Evolutionary conservation across 2,888 invertebrate species (phyloP), one percentile per base, ranked within the genome.

Genomic region (Vanessa cardui): DNA sequence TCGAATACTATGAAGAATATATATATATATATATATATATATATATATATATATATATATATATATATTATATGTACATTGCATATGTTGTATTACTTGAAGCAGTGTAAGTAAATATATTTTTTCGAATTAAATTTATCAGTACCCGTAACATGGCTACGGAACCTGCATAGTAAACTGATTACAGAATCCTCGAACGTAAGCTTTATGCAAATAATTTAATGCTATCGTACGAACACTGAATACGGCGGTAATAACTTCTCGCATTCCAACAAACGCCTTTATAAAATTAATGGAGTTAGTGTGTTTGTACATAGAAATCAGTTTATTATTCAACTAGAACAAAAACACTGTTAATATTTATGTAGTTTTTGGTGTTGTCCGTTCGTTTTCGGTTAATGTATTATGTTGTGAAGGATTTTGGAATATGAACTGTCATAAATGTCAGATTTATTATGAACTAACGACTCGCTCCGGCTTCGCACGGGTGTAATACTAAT

Each of bases 121-220:
- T 26, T 21, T 18, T n/a, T 66, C 33, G 33, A 59, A 20, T 66
- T 46, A 50, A 21, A 45, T 26, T 12, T 21, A 50, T 52, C 45
- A 8, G 52, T 50, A 50, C 63, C 31, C 52, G 58, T 61, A 62
- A 58, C 58, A 56, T 62, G 20, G 39, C 60, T 33, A 39, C 66
- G 58, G 60, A 76, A 79, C 73, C 72, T 77, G 75, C 74, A 73
- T 72, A 72, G 76, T 75, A 77, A 77, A 78, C 79, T 80, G 77
- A 81, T 85, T 84, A 82, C 66, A 78, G 72, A 84, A 83, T 83
- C 81, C 75, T 76, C 74, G 69, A 74, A 77, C 78, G 79, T 80
- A 79, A 80, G 77, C 77, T 77, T 80, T 71, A 85, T 83, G 81
- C 77, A 79, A 84, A 85, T 82, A 73, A 65, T 62, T 68, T 65